Evolutionary conservation across 2,797 vertebrate species (phyloP).

Genomic region (Eremophila alpestris): DNA sequence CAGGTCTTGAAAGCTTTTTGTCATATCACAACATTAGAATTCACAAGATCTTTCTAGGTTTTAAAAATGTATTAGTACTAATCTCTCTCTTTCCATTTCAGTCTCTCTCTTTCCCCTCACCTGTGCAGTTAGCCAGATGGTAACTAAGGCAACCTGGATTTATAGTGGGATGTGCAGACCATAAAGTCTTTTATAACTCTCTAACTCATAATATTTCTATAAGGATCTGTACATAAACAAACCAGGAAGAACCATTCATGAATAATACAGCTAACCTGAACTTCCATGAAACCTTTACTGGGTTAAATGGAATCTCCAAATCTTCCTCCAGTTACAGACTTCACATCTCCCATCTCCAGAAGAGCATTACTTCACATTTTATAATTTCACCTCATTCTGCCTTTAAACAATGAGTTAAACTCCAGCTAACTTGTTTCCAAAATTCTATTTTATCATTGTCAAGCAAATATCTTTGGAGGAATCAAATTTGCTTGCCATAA

Average conservation of each 20-base stretch:
- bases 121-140: constrained; percentile 42
- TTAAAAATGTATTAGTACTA: constrained; percentile 9
- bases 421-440: not conserved
- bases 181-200: constrained; percentile 5
- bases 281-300: not conserved
- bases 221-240: not conserved
- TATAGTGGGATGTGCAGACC: not conserved
- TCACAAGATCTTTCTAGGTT: not conserved
- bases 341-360: not conserved
- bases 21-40: not conserved
- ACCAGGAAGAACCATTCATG: not conserved
- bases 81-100: not conserved
- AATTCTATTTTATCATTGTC: not conserved
- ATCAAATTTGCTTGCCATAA: not conserved
- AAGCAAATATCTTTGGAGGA: not conserved
- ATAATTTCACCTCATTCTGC: not conserved
- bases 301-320: not conserved
- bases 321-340: not conserved
- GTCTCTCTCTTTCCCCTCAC: not conserved
- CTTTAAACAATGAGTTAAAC: not conserved
- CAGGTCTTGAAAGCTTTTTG: not conserved
- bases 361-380: not conserved
- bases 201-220: not conserved
- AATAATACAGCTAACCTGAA: not conserved
- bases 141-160: constrained; percentile 52